Conservation (phyloP, 2,797 vertebrate genomes). For the Streptopelia turtur region DNA sequence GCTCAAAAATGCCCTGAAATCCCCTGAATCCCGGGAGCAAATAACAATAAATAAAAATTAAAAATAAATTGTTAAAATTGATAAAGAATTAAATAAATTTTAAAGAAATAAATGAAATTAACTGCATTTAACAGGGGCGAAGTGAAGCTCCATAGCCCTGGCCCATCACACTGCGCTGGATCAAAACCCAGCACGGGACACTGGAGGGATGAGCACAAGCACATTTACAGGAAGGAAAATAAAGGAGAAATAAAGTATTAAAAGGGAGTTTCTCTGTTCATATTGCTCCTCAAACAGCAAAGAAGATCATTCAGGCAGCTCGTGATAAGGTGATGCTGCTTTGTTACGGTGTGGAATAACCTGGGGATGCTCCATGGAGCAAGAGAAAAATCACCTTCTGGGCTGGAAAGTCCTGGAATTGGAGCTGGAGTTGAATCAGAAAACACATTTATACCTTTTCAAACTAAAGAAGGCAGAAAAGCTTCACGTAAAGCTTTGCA, state of each 20-base stretch:
- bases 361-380: neutral
- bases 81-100: too few species aligned
- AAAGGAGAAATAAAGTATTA: neutral
- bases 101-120: neutral
- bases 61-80: too few species aligned
- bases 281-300: neutral
- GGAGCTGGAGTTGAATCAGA: neutral
- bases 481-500: neutral
- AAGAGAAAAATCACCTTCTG: neutral
- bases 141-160: neutral
- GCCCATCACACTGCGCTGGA: neutral
- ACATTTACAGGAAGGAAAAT: neutral
- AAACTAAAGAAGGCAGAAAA: neutral
- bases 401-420: too few species aligned
- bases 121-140: neutral
- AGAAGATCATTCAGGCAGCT: neutral
- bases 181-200: neutral
- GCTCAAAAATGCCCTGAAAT: neutral
- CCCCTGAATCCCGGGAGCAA: neutral
- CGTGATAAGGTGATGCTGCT: neutral
- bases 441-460: neutral
- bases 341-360: neutral
- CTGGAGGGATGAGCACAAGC: neutral
- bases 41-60: neutral
- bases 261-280: neutral